Conservation (phyloP, 2,797 vertebrate genomes). For the Hipposideros larvatus region DNA sequence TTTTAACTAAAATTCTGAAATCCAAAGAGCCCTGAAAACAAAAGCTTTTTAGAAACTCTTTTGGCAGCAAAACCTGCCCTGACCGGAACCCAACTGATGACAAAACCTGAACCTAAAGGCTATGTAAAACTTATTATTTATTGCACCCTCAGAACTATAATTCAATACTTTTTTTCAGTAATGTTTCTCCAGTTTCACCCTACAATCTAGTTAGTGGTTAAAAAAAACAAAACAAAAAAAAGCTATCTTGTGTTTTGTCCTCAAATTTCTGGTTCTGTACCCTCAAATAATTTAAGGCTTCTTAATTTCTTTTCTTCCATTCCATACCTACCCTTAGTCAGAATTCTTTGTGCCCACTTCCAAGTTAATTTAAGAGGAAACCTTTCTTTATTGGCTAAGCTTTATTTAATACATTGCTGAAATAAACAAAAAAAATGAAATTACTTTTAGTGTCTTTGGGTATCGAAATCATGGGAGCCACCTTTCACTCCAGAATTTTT, state of each 20-base stretch:
- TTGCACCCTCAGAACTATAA: background rate
- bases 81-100: background rate
- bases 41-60: conserved; percentile 47
- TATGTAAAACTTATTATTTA: background rate
- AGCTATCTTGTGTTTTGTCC: background rate
- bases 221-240: background rate
- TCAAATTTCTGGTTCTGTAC: background rate
- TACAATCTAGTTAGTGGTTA: background rate
- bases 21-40: background rate
- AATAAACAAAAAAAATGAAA: conserved; percentile 1
- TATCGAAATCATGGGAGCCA: background rate
- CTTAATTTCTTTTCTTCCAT: background rate
- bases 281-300: background rate
- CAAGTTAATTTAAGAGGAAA: background rate
- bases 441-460: background rate
- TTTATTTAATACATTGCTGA: background rate
- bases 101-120: background rate
- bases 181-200: conserved; percentile 21
- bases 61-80: background rate
- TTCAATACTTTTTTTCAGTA: background rate
- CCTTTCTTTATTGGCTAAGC: background rate
- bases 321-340: background rate
- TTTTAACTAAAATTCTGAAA: conserved; percentile 49
- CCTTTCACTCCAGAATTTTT: background rate
- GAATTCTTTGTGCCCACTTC: background rate